Evolutionary conservation across 1,140 invertebrate species (phyloP).

Genomic region (Matsumurasca onukii): DNA sequence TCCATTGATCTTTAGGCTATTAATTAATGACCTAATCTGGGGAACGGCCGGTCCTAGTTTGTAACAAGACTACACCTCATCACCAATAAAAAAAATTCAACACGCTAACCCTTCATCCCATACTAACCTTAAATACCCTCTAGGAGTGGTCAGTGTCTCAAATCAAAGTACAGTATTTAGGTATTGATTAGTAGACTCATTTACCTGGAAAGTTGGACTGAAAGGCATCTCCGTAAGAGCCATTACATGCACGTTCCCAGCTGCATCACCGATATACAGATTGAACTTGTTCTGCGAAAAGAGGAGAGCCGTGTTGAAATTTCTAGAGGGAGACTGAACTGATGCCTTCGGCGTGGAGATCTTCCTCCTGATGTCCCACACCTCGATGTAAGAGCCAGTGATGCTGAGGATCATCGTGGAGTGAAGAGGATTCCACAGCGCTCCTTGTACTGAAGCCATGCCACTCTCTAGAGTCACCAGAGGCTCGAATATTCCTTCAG

Average conservation of each 20-base stretch:
- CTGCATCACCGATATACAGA: slow-evolving; percentile 25
- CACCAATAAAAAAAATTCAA: too few species aligned
- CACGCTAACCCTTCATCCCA: too few species aligned
- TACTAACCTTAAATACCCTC: too few species aligned
- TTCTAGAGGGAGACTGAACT: neutral
- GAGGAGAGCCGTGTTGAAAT: slow-evolving; percentile 18
- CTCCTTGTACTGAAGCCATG: slow-evolving; percentile 49
- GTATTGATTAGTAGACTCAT: too few species aligned
- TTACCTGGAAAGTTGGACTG: slow-evolving; percentile 29
- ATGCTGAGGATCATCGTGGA: slow-evolving; percentile 58
- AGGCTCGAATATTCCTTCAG: slow-evolving; percentile 44
- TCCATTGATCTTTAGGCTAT: too few species aligned
- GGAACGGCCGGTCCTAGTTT: too few species aligned
- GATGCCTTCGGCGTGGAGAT: slow-evolving; percentile 33
- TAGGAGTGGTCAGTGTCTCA: too few species aligned
- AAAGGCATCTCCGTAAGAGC: slow-evolving; percentile 29
- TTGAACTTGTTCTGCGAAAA: slow-evolving; percentile 27
- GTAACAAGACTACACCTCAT: too few species aligned
- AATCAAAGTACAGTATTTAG: too few species aligned
- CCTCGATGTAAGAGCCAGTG: slow-evolving; percentile 48
- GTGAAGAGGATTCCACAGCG: slow-evolving; percentile 57
- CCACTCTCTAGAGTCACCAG: slow-evolving; percentile 36
- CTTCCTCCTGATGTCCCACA: slow-evolving; percentile 43
- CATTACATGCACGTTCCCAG: slow-evolving; percentile 32
- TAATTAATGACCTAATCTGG: too few species aligned